Base-by-base conservation (phyloP, 2,888 invertebrate species). In the Hesperia comma region DNA sequence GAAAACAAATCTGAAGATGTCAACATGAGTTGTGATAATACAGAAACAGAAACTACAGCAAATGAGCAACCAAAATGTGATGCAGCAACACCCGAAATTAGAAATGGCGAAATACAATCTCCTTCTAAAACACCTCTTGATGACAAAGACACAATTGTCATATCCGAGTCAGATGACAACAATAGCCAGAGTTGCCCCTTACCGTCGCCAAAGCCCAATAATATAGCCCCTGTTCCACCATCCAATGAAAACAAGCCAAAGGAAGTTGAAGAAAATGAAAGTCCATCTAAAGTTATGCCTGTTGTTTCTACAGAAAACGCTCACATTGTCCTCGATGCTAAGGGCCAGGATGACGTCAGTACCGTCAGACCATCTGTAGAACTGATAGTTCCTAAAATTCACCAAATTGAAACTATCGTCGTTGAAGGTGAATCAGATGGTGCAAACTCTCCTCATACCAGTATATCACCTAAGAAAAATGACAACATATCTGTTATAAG, bases 121-220 rank as follows among this genome's bases (percentile, higher is more conserved):
- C 86, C 88, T 0, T 67, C 74, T 2, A 85, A 88, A 76, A 69
- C 81, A 12, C 71, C 77, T 14, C 70, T 85, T 2, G 90, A 91
- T 70, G 93, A 93, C 68, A 90, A 89, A 77, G 93, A 91, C 64
- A 91, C 90, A 0, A 90, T 93, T 32, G 80, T 91, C 12, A 92
- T 93, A 77, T 91, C 92, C 0, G 92, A 93, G 75, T 92, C 92
- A 14, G 92, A 92, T 76, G 90, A 93, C 70, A 92, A 90, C 74
- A 87, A 93, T 76, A 88, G 93, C 78, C 88, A 93, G 72, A 92
- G 92, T 75, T 91, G 92, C 73, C 92, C 92, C 1, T 72, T 92
- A 32, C 92, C 92, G n/a, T 90, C 92, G 5, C 92, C 92, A 0
- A 88, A 89, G 76, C 85, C 82, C 17, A 83, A 84, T 61, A 74